Percentiles rank a stretch among this genome's conserved stretches.
Evolutionary conservation across 2,888 invertebrate genomes (phyloP).

Genomic region (Cataglyphis livida): DNA sequence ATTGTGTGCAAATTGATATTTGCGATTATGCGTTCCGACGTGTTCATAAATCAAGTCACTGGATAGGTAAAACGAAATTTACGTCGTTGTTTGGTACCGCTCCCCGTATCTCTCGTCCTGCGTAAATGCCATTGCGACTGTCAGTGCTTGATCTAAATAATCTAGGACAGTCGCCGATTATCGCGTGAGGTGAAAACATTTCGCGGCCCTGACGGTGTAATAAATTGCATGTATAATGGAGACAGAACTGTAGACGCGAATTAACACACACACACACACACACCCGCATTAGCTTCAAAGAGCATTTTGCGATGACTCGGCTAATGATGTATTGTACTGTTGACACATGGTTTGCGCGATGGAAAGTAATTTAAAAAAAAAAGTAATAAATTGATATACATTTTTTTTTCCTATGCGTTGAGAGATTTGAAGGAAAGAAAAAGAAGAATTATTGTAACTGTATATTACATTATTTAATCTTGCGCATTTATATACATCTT

Average conservation of each 20-base stretch:
- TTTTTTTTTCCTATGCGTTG: conserved; percentile 69
- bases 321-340: conserved; percentile 69
- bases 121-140: conserved; percentile 54
- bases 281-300: conserved; percentile 66
- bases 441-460: conserved; percentile 62
- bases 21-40: not conserved
- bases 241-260: conserved; percentile 61
- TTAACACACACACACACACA: conserved; percentile 36
- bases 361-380: conserved; percentile 67
- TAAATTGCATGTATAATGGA: conserved; percentile 69
- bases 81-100: conserved; percentile 15
- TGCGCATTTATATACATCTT: conserved; percentile 77
- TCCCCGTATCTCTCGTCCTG: conserved; percentile 30
- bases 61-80: not conserved
- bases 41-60: conserved; percentile 21
- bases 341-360: conserved; percentile 73
- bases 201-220: conserved; percentile 55
- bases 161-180: conserved; percentile 53
- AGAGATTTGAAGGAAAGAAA: conserved; percentile 44
- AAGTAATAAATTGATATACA: conserved; percentile 72
- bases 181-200: conserved; percentile 56
- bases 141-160: conserved; percentile 48
- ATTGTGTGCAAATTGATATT: not conserved
- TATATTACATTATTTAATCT: conserved; percentile 75
- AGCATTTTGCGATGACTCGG: conserved; percentile 60